A percentile compares a stretch with the other conserved stretches of the same genome.
Evolutionary conservation across 1,140 invertebrate species (phyloP).

Genomic region (Camponotus floridanus): DNA sequence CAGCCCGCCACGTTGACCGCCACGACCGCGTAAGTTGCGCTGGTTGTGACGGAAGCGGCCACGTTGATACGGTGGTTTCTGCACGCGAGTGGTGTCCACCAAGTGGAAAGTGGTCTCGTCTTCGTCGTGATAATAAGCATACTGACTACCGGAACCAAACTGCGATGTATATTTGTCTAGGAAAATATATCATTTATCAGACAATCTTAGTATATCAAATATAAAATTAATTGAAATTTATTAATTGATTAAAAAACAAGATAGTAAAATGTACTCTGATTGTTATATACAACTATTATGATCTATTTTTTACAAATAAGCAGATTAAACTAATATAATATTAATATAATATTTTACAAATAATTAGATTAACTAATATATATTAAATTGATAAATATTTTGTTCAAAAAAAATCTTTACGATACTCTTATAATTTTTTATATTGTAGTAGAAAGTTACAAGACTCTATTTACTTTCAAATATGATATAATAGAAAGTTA

Average conservation of each 20-base stretch:
- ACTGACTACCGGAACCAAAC: constrained; percentile 97
- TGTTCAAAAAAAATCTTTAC: too few relatives aligned
- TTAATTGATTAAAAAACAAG: not conserved
- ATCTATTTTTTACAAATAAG: not conserved
- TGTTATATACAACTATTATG: not conserved
- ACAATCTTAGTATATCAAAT: not conserved
- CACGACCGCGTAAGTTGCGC: constrained; percentile 92
- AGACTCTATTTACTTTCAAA: not conserved
- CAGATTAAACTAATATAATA: not conserved
- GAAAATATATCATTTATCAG: constrained; percentile 74
- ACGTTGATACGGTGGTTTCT: constrained; percentile 96
- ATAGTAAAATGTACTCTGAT: not conserved
- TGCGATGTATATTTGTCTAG: constrained; percentile 98
- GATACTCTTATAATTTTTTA: not conserved
- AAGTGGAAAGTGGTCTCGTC: constrained; percentile 99
- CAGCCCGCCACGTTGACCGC: constrained; percentile 90
- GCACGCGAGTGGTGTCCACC: constrained; percentile 97
- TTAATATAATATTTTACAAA: too few relatives aligned
- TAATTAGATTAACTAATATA: not conserved
- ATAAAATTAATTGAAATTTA: too few relatives aligned
- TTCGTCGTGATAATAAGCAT: constrained; percentile 99
- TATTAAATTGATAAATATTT: too few relatives aligned
- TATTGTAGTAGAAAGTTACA: not conserved
- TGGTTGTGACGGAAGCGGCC: constrained; percentile 92
- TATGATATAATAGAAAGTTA: not conserved